Evolutionary conservation across 1,140 invertebrate species (phyloP), one percentile per base, ranked within the genome.

Genomic region (Capitella teleta): DNA sequence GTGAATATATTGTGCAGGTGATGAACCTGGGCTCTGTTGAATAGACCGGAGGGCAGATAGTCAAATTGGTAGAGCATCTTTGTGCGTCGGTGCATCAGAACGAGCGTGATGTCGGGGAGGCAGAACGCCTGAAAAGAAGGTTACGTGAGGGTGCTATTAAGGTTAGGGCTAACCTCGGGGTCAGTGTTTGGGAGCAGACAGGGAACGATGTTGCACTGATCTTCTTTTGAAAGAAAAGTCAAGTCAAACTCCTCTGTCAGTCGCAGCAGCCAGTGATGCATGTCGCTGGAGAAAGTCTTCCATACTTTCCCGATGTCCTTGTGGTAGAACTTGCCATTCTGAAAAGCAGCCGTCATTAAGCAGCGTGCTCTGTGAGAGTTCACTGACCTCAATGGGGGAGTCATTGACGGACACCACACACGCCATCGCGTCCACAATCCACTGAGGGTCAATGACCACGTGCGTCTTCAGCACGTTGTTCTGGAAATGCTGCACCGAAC

Each of bases 191-290:
- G 61, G 10, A 70, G 55, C 1, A 70, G 60, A 56, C 69, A 72
- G 0, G 67, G 69, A 5, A 72, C 64, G 30, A 72, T 53, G 51
- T 69, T 70, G 14, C 59, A 58, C 19, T 59, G 53, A 38, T 67
- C 56, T 25, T 66, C 59, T 0, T 49, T 23, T 1, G 68, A 52
- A 4, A 64, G 61, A 49, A 67, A 72, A 1, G 67, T 72, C 43
- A 72, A 56, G 48, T 70, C 67, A 62, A 72, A 72, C 51, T 67
- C 67, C 47, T 72, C 67, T 0, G 69, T 72, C 24, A 72, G 56
- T 28, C 63, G 54, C 12, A 72, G 56, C 14, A 72, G 55, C 69
- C 69, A 72, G 0, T 60, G 58, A 44, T 67, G 67, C 6, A 70
- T 55, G 0, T 61, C 54, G 19, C 51, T 43, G 0, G 57, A 49